Base-by-base conservation (phyloP, 2,888 invertebrate genomes). In the Mesorhabditis belari region DNA sequence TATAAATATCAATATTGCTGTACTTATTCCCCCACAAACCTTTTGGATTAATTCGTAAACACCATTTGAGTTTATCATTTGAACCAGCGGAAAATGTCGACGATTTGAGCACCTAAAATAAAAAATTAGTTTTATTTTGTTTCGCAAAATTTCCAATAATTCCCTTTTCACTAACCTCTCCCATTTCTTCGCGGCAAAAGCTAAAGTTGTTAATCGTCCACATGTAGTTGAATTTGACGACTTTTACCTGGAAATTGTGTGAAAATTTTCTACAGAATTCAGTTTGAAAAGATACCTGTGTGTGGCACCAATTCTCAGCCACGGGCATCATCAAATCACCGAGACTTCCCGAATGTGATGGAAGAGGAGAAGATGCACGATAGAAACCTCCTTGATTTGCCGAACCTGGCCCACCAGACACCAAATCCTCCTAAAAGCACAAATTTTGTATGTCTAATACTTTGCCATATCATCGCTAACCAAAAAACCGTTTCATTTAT, bases 191-290 rank as follows among this genome's bases (percentile, higher is more conserved):
- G 79, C 96, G 90, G 86, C 98, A 98, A 86, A 98, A 99, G 87
- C 95, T 95, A 86, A 98, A 98, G 88, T 99, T 98, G 87, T 96
- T 96, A 87, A 98, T 98, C 83, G 98, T 98, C 98, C 98, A 98
- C 92, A 98, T 96, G 86, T 98, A 98, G 86, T 94, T 95, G 88
- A 99, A 98, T 87, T 98, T 98, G 80, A 96, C 93, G 85, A 98
- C 96, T 88, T 96, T 96, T 84, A 96, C 95, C 90, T 95, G 94
- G 83, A 71, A 65, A 28, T 24, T 55, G n/a, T 49, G 25, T 29
- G 29, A 28, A 49, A 49, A 21, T n/a, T n/a, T n/a, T n/a, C n/a
- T n/a, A n/a, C n/a, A n/a, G n/a, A n/a, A n/a, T n/a, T n/a, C n/a
- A n/a, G n/a, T n/a, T n/a, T n/a, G n/a, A 53, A 55, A 49, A 49